Evolutionary conservation across 2,888 invertebrate genomes (phyloP).

Genomic region (Drosophila ezoana): DNA sequence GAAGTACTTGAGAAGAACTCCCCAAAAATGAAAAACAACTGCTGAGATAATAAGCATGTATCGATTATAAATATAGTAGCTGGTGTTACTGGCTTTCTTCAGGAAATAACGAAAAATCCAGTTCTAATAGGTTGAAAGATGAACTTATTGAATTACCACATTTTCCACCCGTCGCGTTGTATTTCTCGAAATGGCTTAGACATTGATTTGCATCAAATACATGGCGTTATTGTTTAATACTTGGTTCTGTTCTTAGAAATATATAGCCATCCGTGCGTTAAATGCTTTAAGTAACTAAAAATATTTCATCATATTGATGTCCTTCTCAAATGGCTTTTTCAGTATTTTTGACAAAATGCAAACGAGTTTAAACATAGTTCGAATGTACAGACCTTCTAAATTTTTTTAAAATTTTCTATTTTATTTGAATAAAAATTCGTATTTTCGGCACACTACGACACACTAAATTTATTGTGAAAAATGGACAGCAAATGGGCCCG

Average conservation of each 20-base stretch:
- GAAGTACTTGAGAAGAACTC: constrained; percentile 13
- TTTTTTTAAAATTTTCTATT: constrained; percentile 2
- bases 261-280: constrained; percentile 13
- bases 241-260: neutral
- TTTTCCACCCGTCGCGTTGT: no score
- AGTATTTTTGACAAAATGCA: constrained; percentile 6
- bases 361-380: constrained; percentile 1
- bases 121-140: no score
- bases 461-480: neutral
- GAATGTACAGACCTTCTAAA: neutral
- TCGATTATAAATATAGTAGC: neutral
- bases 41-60: neutral
- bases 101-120: no score
- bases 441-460: constrained; percentile 32
- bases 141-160: no score
- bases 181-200: no score
- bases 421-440: constrained; percentile 18
- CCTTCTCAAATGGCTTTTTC: neutral
- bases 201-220: neutral
- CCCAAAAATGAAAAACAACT: constrained; percentile 14
- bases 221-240: neutral
- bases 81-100: neutral
- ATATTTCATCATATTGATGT: neutral
- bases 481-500: constrained; percentile 22
- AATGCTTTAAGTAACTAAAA: neutral